Percentiles rank a stretch among this genome's conserved stretches.
Conservation (phyloP, 2,888 invertebrate genomes). For the Desoria tigrina region DNA sequence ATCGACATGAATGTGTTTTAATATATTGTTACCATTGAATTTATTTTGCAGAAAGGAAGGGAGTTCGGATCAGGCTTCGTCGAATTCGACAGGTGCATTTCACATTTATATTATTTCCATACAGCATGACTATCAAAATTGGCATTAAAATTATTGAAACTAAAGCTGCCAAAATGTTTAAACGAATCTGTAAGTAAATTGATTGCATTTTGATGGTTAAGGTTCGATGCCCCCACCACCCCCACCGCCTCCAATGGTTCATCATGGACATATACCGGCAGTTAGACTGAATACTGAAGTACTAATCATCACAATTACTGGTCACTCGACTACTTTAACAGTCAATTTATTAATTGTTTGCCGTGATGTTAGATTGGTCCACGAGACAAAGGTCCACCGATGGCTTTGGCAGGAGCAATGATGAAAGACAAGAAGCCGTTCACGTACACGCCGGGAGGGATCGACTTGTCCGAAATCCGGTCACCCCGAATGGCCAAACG, state of each 20-base stretch:
- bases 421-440: constrained; percentile 95
- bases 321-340: not conserved
- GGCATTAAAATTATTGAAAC: not conserved
- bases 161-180: not conserved
- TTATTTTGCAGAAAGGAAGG: not conserved
- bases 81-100: not conserved
- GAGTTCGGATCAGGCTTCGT: not conserved
- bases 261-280: constrained; percentile 60
- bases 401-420: constrained; percentile 88
- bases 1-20: too few species aligned
- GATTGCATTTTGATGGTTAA: not conserved
- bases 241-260: constrained; percentile 62
- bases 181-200: not conserved
- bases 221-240: constrained; percentile 54
- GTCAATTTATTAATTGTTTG: too few species aligned
- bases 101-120: too few species aligned
- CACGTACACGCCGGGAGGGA: constrained; percentile 92
- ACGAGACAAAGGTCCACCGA: constrained; percentile 66
- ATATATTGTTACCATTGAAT: not conserved
- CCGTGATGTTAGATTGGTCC: constrained; percentile 53
- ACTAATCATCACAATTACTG: constrained; percentile 22
- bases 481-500: constrained; percentile 87
- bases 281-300: constrained; percentile 62
- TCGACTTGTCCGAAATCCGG: constrained; percentile 84
- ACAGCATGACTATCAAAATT: not conserved